These are phyloP conservation scores for Cyanistes caeruleus DNA, from an alignment of 2,113 vertebrate genomes.

Conservation along the genomic window DNA sequence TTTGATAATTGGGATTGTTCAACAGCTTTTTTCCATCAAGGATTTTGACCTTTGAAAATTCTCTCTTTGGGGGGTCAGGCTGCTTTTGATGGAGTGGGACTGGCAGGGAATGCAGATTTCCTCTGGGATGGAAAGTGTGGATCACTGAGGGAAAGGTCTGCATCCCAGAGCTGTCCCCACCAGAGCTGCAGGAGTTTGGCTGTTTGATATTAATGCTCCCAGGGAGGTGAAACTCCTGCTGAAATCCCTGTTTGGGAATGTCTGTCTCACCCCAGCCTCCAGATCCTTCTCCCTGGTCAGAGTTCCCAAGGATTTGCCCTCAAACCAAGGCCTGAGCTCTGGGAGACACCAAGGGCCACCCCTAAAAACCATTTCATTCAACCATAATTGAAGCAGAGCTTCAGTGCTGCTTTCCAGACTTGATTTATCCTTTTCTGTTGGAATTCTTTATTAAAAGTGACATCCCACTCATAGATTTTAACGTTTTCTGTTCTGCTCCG, in stretches of 20 bases:
- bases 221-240: background rate
- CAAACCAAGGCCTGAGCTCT: background rate
- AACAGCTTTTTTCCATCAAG: background rate
- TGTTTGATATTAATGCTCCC: background rate
- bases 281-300: background rate
- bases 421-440: background rate
- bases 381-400: background rate
- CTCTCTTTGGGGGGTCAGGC: background rate
- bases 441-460: background rate
- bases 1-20: background rate
- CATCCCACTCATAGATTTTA: background rate
- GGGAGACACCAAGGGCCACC: background rate
- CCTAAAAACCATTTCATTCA: background rate
- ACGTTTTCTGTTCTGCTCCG: background rate
- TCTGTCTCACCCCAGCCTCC: background rate
- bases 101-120: background rate
- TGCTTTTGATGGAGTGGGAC: background rate
- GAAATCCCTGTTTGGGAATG: background rate
- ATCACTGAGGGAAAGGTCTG: background rate
- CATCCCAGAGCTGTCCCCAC: background rate
- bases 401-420: background rate
- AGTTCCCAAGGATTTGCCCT: background rate
- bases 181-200: background rate
- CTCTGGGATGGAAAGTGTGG: background rate
- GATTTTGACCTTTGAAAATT: background rate